phyloP scores from a whole-genome alignment of 1,140 invertebrate genomes.

The Pseudoatta argentina region DNA sequence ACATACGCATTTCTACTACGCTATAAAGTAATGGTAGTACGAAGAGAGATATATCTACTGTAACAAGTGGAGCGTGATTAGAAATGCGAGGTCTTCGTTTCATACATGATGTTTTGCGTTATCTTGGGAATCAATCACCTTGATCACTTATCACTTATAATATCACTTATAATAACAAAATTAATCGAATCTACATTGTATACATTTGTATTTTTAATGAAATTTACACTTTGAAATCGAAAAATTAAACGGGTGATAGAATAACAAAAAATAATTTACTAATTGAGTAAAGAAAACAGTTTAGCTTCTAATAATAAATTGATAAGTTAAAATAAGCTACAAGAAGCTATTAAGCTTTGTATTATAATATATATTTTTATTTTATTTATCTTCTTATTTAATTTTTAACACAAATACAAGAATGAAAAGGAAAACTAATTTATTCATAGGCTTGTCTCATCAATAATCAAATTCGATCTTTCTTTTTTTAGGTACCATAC shows the following conservation, averaged over 20 bases:
- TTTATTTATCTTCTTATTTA: neutral
- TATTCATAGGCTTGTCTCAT: neutral
- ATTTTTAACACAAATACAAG: neutral
- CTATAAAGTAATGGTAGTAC: neutral
- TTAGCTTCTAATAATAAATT: neutral
- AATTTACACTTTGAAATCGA: neutral
- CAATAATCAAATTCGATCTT: neutral
- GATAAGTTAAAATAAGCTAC: neutral
- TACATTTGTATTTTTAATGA: neutral
- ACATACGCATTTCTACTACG: neutral
- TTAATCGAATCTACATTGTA: neutral
- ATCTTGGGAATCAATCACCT: neutral
- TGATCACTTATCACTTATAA: neutral
- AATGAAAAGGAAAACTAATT: neutral
- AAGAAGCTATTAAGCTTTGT: neutral
- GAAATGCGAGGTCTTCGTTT: neutral
- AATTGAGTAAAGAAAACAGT: neutral
- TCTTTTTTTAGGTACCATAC: slow-evolving; percentile 74
- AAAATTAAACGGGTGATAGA: neutral
- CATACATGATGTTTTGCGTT: neutral
- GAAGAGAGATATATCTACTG: slow-evolving; percentile 9
- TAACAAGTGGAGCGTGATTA: slow-evolving; percentile 33
- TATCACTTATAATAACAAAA: neutral
- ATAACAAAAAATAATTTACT: neutral
- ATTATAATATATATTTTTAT: neutral